Conservation (phyloP, 1,140 invertebrate species). For the Drosophila lini region DNA sequence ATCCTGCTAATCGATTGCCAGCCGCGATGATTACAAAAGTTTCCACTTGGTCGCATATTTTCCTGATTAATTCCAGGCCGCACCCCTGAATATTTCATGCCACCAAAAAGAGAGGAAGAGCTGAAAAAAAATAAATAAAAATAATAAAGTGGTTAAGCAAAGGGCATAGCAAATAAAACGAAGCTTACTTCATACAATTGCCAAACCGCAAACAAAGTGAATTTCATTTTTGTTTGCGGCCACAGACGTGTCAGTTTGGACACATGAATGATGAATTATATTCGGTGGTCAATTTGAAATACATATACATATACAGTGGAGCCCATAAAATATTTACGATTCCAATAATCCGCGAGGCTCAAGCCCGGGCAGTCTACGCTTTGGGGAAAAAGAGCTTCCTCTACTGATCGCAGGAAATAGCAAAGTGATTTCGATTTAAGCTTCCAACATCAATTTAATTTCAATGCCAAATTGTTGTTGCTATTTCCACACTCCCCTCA, state of each 20-base stretch:
- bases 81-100: slow-evolving; percentile 64
- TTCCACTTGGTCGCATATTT: slow-evolving; percentile 75
- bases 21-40: slow-evolving; percentile 65
- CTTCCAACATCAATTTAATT: slow-evolving; percentile 60
- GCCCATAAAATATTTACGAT: slow-evolving; percentile 25
- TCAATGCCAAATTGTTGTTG: slow-evolving; percentile 64
- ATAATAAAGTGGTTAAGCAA: slow-evolving; percentile 28
- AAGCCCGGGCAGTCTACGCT: background rate
- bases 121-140: slow-evolving; percentile 12
- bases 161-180: slow-evolving; percentile 50
- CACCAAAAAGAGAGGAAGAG: slow-evolving; percentile 12
- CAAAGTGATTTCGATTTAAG: slow-evolving; percentile 49
- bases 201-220: slow-evolving; percentile 74
- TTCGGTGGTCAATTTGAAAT: slow-evolving; percentile 54
- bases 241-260: slow-evolving; percentile 80
- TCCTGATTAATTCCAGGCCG: slow-evolving; percentile 68
- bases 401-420: slow-evolving; percentile 21
- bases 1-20: slow-evolving; percentile 61
- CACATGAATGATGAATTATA: slow-evolving; percentile 81
- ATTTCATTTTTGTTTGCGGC: slow-evolving; percentile 77
- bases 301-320: slow-evolving; percentile 11
- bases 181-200: slow-evolving; percentile 58
- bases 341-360: slow-evolving; percentile 18
- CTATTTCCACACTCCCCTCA: background rate
- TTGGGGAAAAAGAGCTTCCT: background rate